A percentile compares a stretch with the other conserved stretches of the same genome.
Conservation (phyloP, 2,113 vertebrate species). For the Centrocercus urophasianus region DNA sequence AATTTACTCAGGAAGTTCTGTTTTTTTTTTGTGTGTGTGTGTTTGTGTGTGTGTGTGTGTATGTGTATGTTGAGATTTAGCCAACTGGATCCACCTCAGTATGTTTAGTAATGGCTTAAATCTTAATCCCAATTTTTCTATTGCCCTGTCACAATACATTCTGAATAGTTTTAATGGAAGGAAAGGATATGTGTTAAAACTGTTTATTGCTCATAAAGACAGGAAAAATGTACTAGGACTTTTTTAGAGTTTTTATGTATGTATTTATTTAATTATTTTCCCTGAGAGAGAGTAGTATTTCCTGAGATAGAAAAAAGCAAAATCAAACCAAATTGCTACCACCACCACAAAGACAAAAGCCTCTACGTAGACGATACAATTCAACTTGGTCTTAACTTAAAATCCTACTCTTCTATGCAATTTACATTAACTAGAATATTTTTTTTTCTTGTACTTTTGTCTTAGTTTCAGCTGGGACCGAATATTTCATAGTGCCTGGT, state of each 20-base stretch:
- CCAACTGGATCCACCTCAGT: background rate
- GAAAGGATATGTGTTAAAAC: fast-evolving
- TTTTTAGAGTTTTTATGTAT: no score
- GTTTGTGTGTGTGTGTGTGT: no score
- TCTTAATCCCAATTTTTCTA: background rate
- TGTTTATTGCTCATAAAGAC: background rate
- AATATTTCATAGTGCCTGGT: no score
- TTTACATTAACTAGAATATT: no score
- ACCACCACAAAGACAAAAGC: background rate
- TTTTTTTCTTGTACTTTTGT: no score
- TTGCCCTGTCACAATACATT: background rate
- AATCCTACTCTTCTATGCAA: background rate
- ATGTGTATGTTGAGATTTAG: background rate
- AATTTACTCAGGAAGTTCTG: background rate
- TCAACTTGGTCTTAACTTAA: background rate
- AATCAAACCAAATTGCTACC: background rate
- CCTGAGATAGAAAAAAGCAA: background rate
- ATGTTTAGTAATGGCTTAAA: background rate
- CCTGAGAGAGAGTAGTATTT: no score
- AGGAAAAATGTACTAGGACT: background rate
- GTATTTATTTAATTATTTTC: fast-evolving
- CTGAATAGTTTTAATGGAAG: background rate
- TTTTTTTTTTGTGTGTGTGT: background rate
- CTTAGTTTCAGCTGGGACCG: no score
- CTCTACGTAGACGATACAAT: background rate